A percentile compares a stretch with the other conserved stretches of the same genome.
Evolutionary conservation across 2,888 invertebrate species (phyloP).

Genomic region (Eupelmus urozonus): DNA sequence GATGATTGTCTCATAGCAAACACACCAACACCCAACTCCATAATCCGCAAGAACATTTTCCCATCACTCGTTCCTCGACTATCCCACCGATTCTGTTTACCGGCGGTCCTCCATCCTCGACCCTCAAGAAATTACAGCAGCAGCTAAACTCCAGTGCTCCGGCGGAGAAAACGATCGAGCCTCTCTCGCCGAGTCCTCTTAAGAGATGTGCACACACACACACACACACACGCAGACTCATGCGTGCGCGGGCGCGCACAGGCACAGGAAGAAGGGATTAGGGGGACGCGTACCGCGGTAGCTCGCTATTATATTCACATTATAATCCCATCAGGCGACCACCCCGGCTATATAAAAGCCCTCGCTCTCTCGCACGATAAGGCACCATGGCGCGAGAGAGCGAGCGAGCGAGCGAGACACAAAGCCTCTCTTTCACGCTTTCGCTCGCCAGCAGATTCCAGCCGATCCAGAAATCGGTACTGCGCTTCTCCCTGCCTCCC

Average conservation of each 20-base stretch:
- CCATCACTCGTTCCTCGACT: too few species aligned
- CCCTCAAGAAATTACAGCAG: background rate
- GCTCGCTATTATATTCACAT: constrained; percentile 75
- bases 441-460: background rate
- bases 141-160: background rate
- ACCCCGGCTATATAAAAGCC: constrained; percentile 61
- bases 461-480: constrained; percentile 21
- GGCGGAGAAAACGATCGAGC: too few species aligned
- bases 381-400: constrained; percentile 23
- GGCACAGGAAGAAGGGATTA: constrained; percentile 35
- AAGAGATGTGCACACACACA: background rate
- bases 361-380: constrained; percentile 9
- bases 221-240: background rate
- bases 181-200: too few species aligned
- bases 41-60: too few species aligned
- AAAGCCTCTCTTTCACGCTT: constrained; percentile 24
- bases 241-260: background rate
- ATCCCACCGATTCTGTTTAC: background rate
- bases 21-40: too few species aligned
- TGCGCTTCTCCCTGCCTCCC: background rate
- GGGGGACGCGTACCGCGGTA: constrained; percentile 70
- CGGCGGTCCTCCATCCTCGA: background rate
- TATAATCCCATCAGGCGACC: constrained; percentile 75
- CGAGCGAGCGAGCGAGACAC: constrained; percentile 1
- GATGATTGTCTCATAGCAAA: too few species aligned